Evolutionary conservation across 2,797 vertebrate genomes (phyloP).

Genomic region (Sphaeramia orbicularis): DNA sequence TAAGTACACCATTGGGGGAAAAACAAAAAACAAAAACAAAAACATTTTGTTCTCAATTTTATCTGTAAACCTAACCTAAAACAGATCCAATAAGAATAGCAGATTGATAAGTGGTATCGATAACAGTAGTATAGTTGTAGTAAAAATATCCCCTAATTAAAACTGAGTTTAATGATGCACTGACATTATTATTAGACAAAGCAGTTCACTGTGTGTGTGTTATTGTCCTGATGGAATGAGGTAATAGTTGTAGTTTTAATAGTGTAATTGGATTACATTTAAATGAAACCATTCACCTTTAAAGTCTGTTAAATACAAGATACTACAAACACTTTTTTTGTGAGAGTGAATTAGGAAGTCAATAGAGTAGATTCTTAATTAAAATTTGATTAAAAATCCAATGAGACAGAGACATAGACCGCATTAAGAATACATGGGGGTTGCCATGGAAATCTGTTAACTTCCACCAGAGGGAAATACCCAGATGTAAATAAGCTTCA

Average conservation of each 20-base stretch:
- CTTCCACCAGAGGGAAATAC: conserved; percentile 55
- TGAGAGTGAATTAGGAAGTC: conserved; percentile 53
- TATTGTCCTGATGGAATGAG: conserved; percentile 2
- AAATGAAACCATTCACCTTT: conserved; percentile 24
- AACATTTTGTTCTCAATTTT: too few species aligned
- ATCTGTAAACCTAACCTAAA: too few species aligned
- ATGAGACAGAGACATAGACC: conserved; percentile 59
- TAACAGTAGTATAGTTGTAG: too few species aligned
- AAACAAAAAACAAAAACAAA: too few species aligned
- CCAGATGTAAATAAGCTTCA: conserved; percentile 58
- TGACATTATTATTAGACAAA: too few species aligned
- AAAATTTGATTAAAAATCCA: conserved; percentile 66
- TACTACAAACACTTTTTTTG: conserved; percentile 30
- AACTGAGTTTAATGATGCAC: too few species aligned
- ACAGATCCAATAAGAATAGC: too few species aligned
- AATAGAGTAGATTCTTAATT: conserved; percentile 65
- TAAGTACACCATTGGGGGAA: too few species aligned
- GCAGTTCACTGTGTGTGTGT: too few species aligned
- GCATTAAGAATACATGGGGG: conserved; percentile 62
- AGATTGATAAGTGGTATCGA: too few species aligned
- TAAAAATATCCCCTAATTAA: too few species aligned
- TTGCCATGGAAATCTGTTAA: conserved; percentile 65
- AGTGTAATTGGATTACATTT: conserved; percentile 36
- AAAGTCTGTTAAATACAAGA: conserved; percentile 17
- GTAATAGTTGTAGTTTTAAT: conserved; percentile 11